A percentile compares a stretch with the other conserved stretches of the same genome.
Conservation (phyloP, 2,888 invertebrate genomes). For the Eumerus sabulonum region DNA sequence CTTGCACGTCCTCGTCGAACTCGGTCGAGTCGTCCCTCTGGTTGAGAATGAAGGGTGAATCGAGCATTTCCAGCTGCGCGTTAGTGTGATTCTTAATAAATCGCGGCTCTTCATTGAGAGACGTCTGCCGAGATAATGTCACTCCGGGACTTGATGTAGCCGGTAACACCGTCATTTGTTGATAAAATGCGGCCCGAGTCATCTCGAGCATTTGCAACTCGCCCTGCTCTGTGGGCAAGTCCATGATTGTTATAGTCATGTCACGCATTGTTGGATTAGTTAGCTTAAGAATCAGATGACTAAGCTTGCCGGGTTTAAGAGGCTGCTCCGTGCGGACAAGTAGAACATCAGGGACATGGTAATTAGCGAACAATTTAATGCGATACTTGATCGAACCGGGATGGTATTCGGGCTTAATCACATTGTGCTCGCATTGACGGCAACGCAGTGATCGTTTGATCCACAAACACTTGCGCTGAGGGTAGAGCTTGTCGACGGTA, state of each 20-base stretch:
- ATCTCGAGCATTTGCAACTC: conserved; percentile 79
- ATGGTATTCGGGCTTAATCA: conserved; percentile 97
- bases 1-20: conserved; percentile 91
- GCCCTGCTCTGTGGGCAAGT: conserved; percentile 81
- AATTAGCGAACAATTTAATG: conserved; percentile 96
- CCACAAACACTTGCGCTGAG: conserved; percentile 90
- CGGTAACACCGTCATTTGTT: conserved; percentile 68
- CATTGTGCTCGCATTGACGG: conserved; percentile 96
- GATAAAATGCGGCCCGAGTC: conserved; percentile 77
- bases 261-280: conserved; percentile 95
- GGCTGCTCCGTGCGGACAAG: conserved; percentile 83
- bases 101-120: conserved; percentile 81
- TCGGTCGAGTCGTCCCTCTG: conserved; percentile 96
- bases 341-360: conserved; percentile 95
- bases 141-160: conserved; percentile 69
- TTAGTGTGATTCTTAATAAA: conserved; percentile 79
- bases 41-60: conserved; percentile 84
- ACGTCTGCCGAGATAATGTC: conserved; percentile 74
- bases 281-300: conserved; percentile 89
- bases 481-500: conserved; percentile 86
- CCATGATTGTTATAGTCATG: conserved; percentile 86
- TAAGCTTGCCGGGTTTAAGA: conserved; percentile 83
- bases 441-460: conserved; percentile 95
- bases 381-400: conserved; percentile 97
- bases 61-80: conserved; percentile 81